Conservation (phyloP, 2,888 invertebrate species). For the Amiota communis region DNA sequence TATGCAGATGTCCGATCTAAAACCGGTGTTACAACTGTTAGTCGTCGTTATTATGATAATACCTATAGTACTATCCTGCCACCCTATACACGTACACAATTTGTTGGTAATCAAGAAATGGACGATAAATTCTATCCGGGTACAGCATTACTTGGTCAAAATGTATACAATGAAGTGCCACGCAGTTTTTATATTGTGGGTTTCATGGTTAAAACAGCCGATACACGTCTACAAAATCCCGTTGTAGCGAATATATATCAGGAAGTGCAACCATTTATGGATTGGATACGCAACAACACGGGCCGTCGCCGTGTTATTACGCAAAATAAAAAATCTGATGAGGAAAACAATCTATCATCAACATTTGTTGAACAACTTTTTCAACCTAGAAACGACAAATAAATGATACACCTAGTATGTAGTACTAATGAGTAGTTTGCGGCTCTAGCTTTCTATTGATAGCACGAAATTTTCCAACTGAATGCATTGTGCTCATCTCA, state of each 20-base stretch:
- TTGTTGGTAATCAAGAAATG: neutral
- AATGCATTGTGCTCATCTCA: too few relatives aligned
- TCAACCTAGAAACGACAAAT: too few relatives aligned
- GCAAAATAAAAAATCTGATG: too few relatives aligned
- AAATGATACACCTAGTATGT: too few relatives aligned
- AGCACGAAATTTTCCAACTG: too few relatives aligned
- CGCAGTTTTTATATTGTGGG: conserved; percentile 26
- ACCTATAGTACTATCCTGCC: neutral
- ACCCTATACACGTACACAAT: neutral
- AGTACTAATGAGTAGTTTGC: too few relatives aligned
- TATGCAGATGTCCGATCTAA: neutral
- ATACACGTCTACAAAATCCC: neutral
- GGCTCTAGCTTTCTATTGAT: too few relatives aligned
- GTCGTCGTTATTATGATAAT: neutral
- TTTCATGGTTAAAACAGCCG: neutral
- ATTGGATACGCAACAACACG: neutral
- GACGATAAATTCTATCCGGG: neutral
- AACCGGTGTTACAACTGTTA: neutral
- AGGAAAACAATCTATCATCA: too few relatives aligned
- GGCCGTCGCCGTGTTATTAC: too few relatives aligned
- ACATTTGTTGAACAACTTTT: too few relatives aligned
- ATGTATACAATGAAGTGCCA: conserved; percentile 28
- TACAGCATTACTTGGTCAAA: conserved; percentile 7
- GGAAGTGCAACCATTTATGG: conserved; percentile 2
- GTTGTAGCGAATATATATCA: neutral